Evolutionary conservation across 2,888 invertebrate species (phyloP).

Genomic region (Synanthedon vespiformis): DNA sequence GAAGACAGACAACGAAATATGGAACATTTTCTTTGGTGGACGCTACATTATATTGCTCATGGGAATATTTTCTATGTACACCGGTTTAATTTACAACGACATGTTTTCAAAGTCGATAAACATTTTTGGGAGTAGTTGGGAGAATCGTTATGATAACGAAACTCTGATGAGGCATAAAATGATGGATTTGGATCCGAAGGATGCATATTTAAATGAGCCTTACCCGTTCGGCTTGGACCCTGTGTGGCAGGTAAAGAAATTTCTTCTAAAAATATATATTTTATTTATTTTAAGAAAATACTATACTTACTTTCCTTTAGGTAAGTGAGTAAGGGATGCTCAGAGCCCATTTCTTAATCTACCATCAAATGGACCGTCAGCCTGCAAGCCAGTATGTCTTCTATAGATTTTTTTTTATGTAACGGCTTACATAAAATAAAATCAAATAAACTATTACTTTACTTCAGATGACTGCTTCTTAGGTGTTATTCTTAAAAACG

Average conservation of each 20-base stretch:
- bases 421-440: no score
- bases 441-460: no score
- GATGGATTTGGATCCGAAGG: slow-evolving; percentile 57
- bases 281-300: no score
- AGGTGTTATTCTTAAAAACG: no score
- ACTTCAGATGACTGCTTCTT: no score
- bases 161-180: slow-evolving; percentile 29
- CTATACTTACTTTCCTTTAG: no score
- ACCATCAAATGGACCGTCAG: no score
- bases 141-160: slow-evolving; percentile 39
- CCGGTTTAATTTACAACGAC: slow-evolving; percentile 81
- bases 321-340: neutral
- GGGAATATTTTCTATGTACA: slow-evolving; percentile 81
- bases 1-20: slow-evolving; percentile 73
- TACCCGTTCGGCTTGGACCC: slow-evolving; percentile 82
- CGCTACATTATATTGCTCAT: slow-evolving; percentile 80
- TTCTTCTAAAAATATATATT: neutral
- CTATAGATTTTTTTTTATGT: no score
- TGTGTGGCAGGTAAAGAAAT: slow-evolving; percentile 71
- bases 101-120: slow-evolving; percentile 78
- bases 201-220: slow-evolving; percentile 51
- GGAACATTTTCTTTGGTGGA: slow-evolving; percentile 79
- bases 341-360: neutral
- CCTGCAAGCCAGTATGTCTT: no score
- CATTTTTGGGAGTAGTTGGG: slow-evolving; percentile 77